Evolutionary conservation across 2,113 vertebrate genomes (phyloP).

Genomic region (Neomonachus schauinslandi): DNA sequence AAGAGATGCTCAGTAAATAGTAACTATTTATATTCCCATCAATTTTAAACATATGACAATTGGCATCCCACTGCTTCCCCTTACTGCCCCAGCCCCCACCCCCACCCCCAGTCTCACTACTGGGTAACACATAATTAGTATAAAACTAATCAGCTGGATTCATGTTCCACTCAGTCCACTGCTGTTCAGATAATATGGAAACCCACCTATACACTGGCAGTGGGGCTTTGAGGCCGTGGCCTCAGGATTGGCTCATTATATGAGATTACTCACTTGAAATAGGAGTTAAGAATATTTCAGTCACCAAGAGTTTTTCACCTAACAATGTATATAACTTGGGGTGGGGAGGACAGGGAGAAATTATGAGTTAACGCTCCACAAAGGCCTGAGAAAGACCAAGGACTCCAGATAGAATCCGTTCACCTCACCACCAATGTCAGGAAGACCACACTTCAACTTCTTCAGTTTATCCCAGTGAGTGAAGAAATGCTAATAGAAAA

Average conservation of each 20-base stretch:
- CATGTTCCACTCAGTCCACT: not conserved
- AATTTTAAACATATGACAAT: not conserved
- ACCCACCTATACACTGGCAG: not conserved
- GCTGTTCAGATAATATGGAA: not conserved
- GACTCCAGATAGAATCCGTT: not conserved
- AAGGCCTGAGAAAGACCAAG: not conserved
- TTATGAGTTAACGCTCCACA: not conserved
- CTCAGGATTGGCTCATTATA: not conserved
- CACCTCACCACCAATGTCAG: not conserved
- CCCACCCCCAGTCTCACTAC: not conserved
- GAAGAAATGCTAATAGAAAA: slow-evolving; percentile 47
- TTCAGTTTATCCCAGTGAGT: slow-evolving; percentile 12
- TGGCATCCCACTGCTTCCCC: not conserved
- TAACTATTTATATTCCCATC: not conserved
- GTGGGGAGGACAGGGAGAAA: not conserved
- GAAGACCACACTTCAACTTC: not conserved
- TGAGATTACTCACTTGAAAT: not conserved
- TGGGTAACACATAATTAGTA: not conserved
- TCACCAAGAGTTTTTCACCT: not conserved
- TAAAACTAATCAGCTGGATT: not conserved
- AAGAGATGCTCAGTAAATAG: not conserved
- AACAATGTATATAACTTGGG: not conserved
- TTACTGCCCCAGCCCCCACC: not conserved
- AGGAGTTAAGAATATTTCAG: slow-evolving; percentile 11
- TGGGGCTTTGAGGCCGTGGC: not conserved